These are phyloP conservation scores for Pegoplata infirma DNA, from an alignment of 2,888 invertebrate species.

Conservation along the genomic window DNA sequence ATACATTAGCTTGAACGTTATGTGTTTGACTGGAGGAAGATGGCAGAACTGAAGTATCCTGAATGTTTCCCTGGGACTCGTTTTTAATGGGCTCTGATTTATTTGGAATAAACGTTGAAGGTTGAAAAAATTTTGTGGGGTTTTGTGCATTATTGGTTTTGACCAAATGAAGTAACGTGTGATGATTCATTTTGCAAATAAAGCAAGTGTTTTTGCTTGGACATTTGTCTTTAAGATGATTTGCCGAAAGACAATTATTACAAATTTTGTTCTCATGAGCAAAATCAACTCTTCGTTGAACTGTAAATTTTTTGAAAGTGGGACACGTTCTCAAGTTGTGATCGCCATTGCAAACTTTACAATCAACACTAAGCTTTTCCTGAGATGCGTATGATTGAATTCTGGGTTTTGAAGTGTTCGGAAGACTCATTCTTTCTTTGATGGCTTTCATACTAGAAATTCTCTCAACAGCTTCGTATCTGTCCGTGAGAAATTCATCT, in stretches of 20 bases:
- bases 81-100: no score
- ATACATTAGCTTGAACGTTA: neutral
- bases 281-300: constrained; percentile 17
- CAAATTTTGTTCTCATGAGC: constrained; percentile 6
- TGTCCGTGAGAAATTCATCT: constrained; percentile 18
- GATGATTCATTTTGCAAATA: neutral
- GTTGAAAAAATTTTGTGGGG: no score
- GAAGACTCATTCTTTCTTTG: neutral
- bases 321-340: constrained; percentile 7
- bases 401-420: neutral
- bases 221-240: neutral
- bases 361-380: neutral
- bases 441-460: constrained; percentile 1
- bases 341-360: neutral
- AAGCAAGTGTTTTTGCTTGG: constrained; percentile 12
- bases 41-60: neutral
- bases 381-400: neutral
- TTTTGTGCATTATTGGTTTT: neutral
- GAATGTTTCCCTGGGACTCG: no score
- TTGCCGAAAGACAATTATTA: constrained; percentile 16
- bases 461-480: constrained; percentile 30
- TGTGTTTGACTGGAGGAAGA: neutral
- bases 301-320: constrained; percentile 2
- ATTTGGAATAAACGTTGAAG: no score
- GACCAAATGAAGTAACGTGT: neutral